A percentile compares a stretch with the other conserved stretches of the same genome.
These are phyloP conservation scores for Achlya flavicornis DNA, from an alignment of 2,888 invertebrate genomes.

Conservation along the genomic window DNA sequence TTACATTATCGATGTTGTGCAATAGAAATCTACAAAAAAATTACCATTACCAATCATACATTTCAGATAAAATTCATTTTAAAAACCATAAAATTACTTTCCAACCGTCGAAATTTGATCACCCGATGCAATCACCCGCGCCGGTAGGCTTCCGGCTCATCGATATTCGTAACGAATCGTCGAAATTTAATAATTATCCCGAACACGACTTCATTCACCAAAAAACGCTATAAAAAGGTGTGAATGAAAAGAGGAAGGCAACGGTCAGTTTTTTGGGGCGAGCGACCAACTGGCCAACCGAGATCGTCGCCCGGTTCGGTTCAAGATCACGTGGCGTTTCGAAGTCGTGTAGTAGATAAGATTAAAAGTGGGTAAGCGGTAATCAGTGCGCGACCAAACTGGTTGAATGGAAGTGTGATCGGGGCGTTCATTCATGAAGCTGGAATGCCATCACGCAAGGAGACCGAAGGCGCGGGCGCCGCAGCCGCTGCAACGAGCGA, in stretches of 20 bases:
- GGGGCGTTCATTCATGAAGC: conserved; percentile 71
- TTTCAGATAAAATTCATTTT: conserved; percentile 63
- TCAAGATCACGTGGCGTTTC: conserved; percentile 57
- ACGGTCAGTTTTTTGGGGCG: conserved; percentile 69
- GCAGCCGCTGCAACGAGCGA: conserved; percentile 13
- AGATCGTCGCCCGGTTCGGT: conserved; percentile 42
- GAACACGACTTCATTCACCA: conserved; percentile 83
- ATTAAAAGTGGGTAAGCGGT: conserved; percentile 72
- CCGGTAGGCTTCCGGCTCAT: conserved; percentile 80
- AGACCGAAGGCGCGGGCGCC: conserved; percentile 28
- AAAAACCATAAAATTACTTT: conserved; percentile 83
- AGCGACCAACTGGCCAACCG: conserved; percentile 46
- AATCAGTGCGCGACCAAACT: conserved; percentile 82
- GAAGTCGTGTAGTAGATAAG: conserved; percentile 75
- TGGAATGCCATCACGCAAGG: conserved; percentile 77
- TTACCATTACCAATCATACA: conserved; percentile 35
- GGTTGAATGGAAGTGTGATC: conserved; percentile 73
- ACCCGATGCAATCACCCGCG: conserved; percentile 74
- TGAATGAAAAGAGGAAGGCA: conserved; percentile 80
- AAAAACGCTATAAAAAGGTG: conserved; percentile 80
- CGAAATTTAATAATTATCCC: conserved; percentile 83
- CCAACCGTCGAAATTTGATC: conserved; percentile 75
- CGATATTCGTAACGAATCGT: conserved; percentile 84
- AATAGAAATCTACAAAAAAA: conserved; percentile 14
- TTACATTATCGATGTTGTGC: neutral